Evolutionary conservation across 2,797 vertebrate species (phyloP).

Genomic region (Danio albolineatus): DNA sequence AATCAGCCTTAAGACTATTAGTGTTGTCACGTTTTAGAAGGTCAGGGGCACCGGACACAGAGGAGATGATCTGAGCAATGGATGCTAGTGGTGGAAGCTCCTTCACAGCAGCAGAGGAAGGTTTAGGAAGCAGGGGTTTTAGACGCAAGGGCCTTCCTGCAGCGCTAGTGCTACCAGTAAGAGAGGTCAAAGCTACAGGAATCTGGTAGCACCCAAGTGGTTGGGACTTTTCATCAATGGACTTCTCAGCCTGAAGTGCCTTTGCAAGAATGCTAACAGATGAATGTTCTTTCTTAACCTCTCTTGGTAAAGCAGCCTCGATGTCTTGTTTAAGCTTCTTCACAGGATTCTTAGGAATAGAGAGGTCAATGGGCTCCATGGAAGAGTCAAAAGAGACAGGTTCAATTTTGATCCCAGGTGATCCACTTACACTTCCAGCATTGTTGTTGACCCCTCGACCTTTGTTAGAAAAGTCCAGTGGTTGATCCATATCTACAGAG

Average conservation of each 20-base stretch:
- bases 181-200: constrained; percentile 67
- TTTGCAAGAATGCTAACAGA: constrained; percentile 58
- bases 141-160: constrained; percentile 80
- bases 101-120: constrained; percentile 60
- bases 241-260: constrained; percentile 66
- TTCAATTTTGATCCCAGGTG: constrained; percentile 87
- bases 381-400: constrained; percentile 76
- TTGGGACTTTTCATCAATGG: constrained; percentile 66
- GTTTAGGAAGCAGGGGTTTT: constrained; percentile 88
- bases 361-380: constrained; percentile 88
- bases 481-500: constrained; percentile 79
- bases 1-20: constrained; percentile 32
- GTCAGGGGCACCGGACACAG: constrained; percentile 88
- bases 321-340: constrained; percentile 71
- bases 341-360: constrained; percentile 83
- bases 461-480: constrained; percentile 87
- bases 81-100: constrained; percentile 94
- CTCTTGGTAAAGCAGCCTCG: constrained; percentile 66
- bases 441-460: constrained; percentile 70
- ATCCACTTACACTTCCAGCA: constrained; percentile 50
- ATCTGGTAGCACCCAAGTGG: constrained; percentile 75
- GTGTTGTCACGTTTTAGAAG: constrained; percentile 59
- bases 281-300: constrained; percentile 74
- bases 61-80: constrained; percentile 97
- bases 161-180: constrained; percentile 67